Evolutionary conservation across 1,140 invertebrate genomes (phyloP).

Genomic region (Musca domestica): DNA sequence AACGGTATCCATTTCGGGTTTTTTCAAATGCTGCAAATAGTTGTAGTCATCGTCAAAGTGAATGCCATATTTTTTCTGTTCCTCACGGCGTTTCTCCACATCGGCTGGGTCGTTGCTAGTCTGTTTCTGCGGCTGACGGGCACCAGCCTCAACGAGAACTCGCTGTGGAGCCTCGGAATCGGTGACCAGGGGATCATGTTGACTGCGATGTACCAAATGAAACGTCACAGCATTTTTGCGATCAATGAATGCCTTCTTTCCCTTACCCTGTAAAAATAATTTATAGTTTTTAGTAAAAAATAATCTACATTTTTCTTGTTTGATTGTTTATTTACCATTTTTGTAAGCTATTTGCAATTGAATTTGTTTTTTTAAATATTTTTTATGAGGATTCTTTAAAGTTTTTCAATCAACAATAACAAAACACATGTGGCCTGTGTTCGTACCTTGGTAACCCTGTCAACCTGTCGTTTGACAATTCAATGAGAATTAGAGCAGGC

Average conservation of each 20-base stretch:
- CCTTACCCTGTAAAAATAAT: constrained; percentile 63
- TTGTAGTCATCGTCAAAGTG: constrained; percentile 96
- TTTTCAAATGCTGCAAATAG: constrained; percentile 89
- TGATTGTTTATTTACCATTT: not conserved
- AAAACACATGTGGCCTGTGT: constrained; percentile 21
- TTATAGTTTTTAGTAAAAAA: not conserved
- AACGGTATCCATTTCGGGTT: constrained; percentile 54
- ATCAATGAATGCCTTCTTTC: constrained; percentile 86
- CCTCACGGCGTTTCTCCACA: constrained; percentile 63
- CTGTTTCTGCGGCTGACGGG: constrained; percentile 30
- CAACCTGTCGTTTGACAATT: too few relatives aligned
- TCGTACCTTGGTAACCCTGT: too few relatives aligned
- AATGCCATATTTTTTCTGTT: constrained; percentile 88
- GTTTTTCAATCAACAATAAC: constrained; percentile 9
- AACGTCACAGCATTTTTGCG: constrained; percentile 90
- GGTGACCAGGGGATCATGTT: constrained; percentile 84
- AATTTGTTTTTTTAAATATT: too few relatives aligned
- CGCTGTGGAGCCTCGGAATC: constrained; percentile 85
- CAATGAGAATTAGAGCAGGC: too few relatives aligned
- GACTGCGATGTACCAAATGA: constrained; percentile 86
- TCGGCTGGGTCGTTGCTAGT: constrained; percentile 27
- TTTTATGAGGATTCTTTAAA: not conserved
- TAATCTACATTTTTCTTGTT: not conserved
- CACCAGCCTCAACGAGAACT: constrained; percentile 65
- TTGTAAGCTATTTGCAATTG: constrained; percentile 8